A percentile compares a stretch with the other conserved stretches of the same genome.
Evolutionary conservation across 1,140 invertebrate genomes (phyloP).

Genomic region (Drosophila pallidifrons): DNA sequence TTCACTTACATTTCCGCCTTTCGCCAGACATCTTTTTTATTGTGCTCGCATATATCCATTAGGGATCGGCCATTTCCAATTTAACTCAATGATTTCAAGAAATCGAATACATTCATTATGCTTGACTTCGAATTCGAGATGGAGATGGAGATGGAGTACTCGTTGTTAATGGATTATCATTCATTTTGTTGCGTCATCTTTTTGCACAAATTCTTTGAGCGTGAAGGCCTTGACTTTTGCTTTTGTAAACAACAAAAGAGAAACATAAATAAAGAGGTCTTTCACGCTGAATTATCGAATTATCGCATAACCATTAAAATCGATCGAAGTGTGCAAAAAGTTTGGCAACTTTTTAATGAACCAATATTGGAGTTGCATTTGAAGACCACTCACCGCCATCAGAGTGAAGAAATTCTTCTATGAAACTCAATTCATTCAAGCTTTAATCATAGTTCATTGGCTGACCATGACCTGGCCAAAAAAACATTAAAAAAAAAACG

Average conservation of each 20-base stretch:
- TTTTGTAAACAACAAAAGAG: slow-evolving; percentile 18
- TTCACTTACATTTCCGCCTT: slow-evolving; percentile 24
- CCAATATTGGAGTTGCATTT: not conserved
- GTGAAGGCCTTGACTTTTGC: slow-evolving; percentile 36
- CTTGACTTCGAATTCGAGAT: not conserved
- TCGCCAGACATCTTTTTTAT: not conserved
- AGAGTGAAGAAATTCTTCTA: not conserved
- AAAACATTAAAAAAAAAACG: not conserved
- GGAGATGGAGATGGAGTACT: slow-evolving; percentile 7
- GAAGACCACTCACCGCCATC: not conserved
- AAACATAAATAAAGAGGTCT: slow-evolving; percentile 11
- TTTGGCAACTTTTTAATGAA: slow-evolving; percentile 12
- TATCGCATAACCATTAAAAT: slow-evolving; percentile 37
- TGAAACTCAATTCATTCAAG: slow-evolving; percentile 27
- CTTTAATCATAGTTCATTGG: slow-evolving; percentile 25
- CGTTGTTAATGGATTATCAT: slow-evolving; percentile 39
- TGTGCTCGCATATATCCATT: not conserved
- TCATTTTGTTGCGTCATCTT: slow-evolving; percentile 44
- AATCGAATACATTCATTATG: slow-evolving; percentile 55
- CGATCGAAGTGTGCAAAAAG: slow-evolving; percentile 18
- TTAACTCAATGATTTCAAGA: slow-evolving; percentile 41
- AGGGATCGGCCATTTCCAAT: slow-evolving; percentile 33
- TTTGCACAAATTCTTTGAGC: slow-evolving; percentile 33
- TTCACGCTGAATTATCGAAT: slow-evolving; percentile 32
- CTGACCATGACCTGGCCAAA: slow-evolving; percentile 55